phyloP scores from a whole-genome alignment of 2,113 vertebrate genomes.

The Spermophilus dauricus region DNA sequence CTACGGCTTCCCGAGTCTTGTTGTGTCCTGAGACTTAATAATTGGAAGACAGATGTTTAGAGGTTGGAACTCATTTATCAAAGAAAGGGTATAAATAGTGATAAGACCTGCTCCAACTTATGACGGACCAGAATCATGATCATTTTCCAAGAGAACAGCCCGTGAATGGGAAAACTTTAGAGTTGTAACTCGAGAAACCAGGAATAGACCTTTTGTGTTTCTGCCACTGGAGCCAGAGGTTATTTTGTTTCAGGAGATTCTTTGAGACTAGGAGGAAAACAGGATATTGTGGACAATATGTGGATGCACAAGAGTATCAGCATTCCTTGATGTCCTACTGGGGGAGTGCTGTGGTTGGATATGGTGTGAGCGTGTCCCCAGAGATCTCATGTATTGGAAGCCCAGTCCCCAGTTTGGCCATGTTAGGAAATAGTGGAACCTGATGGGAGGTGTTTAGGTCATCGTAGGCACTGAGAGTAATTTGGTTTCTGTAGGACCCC shows the following conservation, averaged over 20 bases:
- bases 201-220: background rate
- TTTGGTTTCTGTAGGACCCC: background rate
- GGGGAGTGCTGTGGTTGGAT: background rate
- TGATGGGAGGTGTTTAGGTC: background rate
- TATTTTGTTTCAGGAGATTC: background rate
- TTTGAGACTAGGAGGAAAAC: background rate
- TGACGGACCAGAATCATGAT: background rate
- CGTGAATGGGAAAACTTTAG: background rate
- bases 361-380: background rate
- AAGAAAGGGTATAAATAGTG: background rate
- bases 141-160: background rate
- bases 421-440: background rate
- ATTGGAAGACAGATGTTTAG: background rate
- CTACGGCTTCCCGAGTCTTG: background rate
- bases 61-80: background rate
- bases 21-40: background rate
- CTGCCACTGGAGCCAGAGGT: background rate
- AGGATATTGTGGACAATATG: background rate
- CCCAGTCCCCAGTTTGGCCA: background rate
- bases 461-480: background rate
- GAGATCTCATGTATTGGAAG: background rate
- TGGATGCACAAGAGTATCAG: background rate
- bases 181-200: background rate
- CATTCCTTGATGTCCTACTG: background rate
- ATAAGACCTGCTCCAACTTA: background rate